phyloP scores from a whole-genome alignment of 2,888 invertebrate genomes.

The Parascotia fuliginaria region DNA sequence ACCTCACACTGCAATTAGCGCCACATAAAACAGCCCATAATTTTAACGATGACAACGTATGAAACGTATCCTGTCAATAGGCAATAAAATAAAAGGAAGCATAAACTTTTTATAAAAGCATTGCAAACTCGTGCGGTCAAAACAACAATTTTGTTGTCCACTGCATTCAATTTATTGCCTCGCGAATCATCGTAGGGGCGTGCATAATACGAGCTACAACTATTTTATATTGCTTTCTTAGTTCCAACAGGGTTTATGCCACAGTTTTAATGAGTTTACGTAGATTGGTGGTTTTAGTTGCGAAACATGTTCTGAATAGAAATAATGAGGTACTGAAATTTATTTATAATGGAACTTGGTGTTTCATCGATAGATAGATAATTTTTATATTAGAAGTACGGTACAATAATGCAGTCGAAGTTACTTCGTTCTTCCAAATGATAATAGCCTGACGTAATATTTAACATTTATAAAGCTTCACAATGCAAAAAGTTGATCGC shows the following conservation, averaged over 20 bases:
- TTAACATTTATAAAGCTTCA: slow-evolving; percentile 8
- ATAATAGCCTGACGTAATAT: slow-evolving; percentile 11
- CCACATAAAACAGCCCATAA: slow-evolving; percentile 45
- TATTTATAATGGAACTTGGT: background rate
- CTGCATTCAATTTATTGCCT: slow-evolving; percentile 78
- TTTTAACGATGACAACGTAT: slow-evolving; percentile 56
- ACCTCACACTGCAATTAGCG: slow-evolving; percentile 46
- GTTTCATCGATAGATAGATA: no score
- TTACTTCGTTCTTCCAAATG: background rate
- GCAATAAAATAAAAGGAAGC: slow-evolving; percentile 63
- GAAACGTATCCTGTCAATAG: slow-evolving; percentile 64
- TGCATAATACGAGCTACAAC: slow-evolving; percentile 77
- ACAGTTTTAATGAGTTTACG: slow-evolving; percentile 58
- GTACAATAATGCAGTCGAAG: background rate
- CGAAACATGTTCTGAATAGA: slow-evolving; percentile 14
- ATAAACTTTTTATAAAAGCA: slow-evolving; percentile 58
- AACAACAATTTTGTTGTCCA: slow-evolving; percentile 84
- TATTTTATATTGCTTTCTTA: slow-evolving; percentile 78
- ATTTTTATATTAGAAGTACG: background rate
- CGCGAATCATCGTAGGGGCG: slow-evolving; percentile 82
- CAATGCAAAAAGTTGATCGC: background rate
- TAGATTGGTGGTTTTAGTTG: slow-evolving; percentile 25
- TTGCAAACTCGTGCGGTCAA: slow-evolving; percentile 73
- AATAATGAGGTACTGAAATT: slow-evolving; percentile 19
- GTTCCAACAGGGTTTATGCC: slow-evolving; percentile 57